phyloP scores from a whole-genome alignment of 2,797 vertebrate genomes.

The Tenualosa thibaudeaui region DNA sequence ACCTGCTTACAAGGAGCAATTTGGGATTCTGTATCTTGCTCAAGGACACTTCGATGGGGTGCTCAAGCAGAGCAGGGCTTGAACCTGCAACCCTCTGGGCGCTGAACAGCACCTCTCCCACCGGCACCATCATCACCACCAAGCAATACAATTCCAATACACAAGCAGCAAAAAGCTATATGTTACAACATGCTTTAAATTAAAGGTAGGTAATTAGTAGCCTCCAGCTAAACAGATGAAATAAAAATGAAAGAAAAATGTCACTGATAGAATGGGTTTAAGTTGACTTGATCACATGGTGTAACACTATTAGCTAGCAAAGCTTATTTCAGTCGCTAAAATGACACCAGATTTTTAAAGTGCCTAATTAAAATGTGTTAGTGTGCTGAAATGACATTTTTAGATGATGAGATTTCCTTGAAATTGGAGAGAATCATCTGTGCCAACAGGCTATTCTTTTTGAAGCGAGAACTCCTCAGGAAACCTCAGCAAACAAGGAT shows the following conservation, averaged over 20 bases:
- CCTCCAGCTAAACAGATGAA: background rate
- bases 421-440: background rate
- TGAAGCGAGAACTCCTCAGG: background rate
- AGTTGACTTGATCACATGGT: constrained; percentile 12
- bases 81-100: too few species aligned
- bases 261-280: background rate
- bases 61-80: too few species aligned
- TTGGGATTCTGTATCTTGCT: too few species aligned
- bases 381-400: constrained; percentile 3
- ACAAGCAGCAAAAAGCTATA: background rate
- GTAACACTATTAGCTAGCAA: background rate
- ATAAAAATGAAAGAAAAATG: background rate
- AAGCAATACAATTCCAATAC: background rate
- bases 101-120: too few species aligned
- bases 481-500: constrained; percentile 1
- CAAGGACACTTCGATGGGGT: too few species aligned
- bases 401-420: background rate
- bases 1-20: too few species aligned
- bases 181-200: background rate
- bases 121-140: too few species aligned
- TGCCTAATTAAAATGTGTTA: background rate
- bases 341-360: constrained; percentile 12
- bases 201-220: constrained; percentile 9
- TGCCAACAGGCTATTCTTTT: background rate
- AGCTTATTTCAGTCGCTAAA: constrained; percentile 6